Evolutionary conservation across 2,797 vertebrate species (phyloP), one percentile per base, ranked within the genome.

Genomic region (Caiman crocodilus): DNA sequence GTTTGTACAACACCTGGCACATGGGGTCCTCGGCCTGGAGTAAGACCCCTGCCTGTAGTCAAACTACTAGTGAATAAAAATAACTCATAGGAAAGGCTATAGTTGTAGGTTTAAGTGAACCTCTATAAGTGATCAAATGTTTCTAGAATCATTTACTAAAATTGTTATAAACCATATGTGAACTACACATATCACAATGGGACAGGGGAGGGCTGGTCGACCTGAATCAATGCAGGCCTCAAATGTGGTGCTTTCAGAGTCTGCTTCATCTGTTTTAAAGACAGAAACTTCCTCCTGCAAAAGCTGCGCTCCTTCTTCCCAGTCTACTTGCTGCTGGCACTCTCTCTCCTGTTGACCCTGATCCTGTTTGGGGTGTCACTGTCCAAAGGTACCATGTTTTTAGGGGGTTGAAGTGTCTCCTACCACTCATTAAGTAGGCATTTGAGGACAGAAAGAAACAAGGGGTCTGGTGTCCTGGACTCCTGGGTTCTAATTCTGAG

Each of bases 311-410:
- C 92, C 3, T 84, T 85, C 7, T 32, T 67, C 82, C 65, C 61
- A 0, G 76, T 93, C 0, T 96, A 96, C 7, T 28, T 81, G 23
- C 90, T 97, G 0, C 73, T 97, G 84, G 90, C 59, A 8, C 18
- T 96, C 59, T 93, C 82, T 55, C 94, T 94, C 42, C 14, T 97
- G 42, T 80, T 96, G n/a, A 71, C 67, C 77, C 2, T 92, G 85
- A 82, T 42, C 81, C 84, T 95, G 6, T 96, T 92, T 1, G 35
- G 82, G 3, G 89, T 91, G 32, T 75, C 94, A 0, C 55, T 96
- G 21, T 95, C 95, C 77, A 84, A 58, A 84, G 88, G 97, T 96
- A 93, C 76, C 0, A n/a, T 26, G 17, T 3, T 65, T 25, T 8
- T 2, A 1, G 28, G 26, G 3, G 13, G 35, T 3, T 79, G 18